These are phyloP conservation scores for Symphodus melops DNA, from an alignment of 2,113 vertebrate species.

Conservation along the genomic window DNA sequence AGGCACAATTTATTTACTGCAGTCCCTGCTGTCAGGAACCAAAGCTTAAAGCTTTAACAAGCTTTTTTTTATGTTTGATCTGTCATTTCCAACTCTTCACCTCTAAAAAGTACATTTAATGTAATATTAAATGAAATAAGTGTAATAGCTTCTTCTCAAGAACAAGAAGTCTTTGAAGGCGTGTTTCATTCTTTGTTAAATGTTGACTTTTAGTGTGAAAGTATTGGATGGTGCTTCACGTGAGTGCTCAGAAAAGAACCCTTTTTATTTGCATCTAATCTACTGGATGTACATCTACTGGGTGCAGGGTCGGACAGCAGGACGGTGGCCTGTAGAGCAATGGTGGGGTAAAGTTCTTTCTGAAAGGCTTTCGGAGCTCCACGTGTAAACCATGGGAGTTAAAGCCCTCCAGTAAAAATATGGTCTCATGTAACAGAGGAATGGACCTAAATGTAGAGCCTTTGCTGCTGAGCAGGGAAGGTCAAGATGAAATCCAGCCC, in stretches of 20 bases:
- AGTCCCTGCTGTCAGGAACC: too few species aligned
- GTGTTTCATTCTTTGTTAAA: constrained; percentile 8
- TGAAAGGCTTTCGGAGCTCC: not conserved
- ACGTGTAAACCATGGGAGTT: not conserved
- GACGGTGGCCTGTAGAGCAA: not conserved
- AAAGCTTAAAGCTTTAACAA: too few species aligned
- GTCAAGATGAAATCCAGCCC: constrained; percentile 31
- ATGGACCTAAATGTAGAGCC: constrained; percentile 23
- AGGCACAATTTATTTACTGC: too few species aligned
- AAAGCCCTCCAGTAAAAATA: not conserved
- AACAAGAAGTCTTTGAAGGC: not conserved
- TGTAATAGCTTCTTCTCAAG: constrained; percentile 3
- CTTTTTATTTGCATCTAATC: not conserved
- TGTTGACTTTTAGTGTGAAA: not conserved
- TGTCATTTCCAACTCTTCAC: too few species aligned
- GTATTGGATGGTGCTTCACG: not conserved
- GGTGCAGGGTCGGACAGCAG: constrained; percentile 19
- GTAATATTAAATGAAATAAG: not conserved
- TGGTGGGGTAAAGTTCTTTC: constrained; percentile 27
- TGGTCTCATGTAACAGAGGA: not conserved
- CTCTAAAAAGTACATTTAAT: constrained; percentile 18
- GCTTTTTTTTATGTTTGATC: not conserved
- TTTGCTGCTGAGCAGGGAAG: constrained; percentile 19
- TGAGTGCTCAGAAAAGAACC: not conserved
- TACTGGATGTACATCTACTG: not conserved